Evolutionary conservation across 1,140 invertebrate genomes (phyloP), one percentile per base, ranked within the genome.

Genomic region (Luehdorfia chinensis): DNA sequence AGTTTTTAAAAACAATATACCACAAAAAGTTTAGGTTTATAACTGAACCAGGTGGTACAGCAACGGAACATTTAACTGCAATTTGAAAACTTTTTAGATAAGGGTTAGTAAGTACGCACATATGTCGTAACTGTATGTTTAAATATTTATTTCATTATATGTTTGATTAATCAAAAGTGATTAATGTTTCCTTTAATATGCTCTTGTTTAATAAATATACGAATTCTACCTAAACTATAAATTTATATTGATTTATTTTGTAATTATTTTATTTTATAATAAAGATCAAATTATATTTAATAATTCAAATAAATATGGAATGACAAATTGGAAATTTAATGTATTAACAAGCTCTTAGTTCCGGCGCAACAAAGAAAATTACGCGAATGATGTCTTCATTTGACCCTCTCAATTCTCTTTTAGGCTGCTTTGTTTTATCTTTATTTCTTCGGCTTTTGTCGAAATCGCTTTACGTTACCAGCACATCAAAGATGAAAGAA

Each of bases 51-150:
- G 13, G 36, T 41, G 36, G 2, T 25, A 16, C 39, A 43, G 14
- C 39, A 18, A 43, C 30, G 39, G 39, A 30, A 18, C 14, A 43
- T 6, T 43, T 43, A 15, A 14, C n/a, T 15, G 15, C 37, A 16
- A 16, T 43, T 43, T 43, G 39, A 43, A 43, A 43, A 43, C 39
- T 63, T 53, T 56, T 57, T 50, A 23, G 25, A 39, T 43, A 67
- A 66, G 50, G 49, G 59, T 72, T 72, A 50, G 74, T 77, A 64
- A 76, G 73, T 72, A n/a, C n/a, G n/a, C n/a, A n/a, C n/a, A n/a
- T n/a, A n/a, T n/a, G n/a, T n/a, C n/a, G n/a, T n/a, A n/a, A n/a
- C n/a, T n/a, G n/a, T n/a, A n/a, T n/a, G n/a, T n/a, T n/a, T n/a
- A n/a, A n/a, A n/a, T n/a, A n/a, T n/a, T n/a, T n/a, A n/a, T n/a